Conservation (phyloP, 35 echinoderm and acorn worm genomes). For the Ophioderma brevispina region DNA sequence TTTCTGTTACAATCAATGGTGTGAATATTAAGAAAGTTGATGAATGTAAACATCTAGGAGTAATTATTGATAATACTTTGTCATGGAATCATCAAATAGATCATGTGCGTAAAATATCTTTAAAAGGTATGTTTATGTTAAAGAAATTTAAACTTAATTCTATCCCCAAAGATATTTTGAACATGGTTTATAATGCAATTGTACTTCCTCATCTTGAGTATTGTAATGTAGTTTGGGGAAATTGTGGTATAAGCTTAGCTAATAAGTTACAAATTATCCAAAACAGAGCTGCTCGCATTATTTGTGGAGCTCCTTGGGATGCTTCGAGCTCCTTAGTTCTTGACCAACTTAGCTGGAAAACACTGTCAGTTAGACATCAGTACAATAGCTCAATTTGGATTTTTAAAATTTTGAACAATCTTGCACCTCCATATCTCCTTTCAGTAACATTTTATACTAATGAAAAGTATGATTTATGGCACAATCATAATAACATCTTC, state of each 20-base stretch:
- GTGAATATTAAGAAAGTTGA: neutral
- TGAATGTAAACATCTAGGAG: neutral
- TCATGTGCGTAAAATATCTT: neutral
- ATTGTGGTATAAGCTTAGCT: neutral
- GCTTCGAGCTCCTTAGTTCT: neutral
- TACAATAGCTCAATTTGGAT: neutral
- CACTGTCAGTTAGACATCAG: neutral
- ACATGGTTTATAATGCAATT: neutral
- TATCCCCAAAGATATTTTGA: neutral
- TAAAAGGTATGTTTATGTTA: constrained; percentile 3
- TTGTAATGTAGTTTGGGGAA: neutral
- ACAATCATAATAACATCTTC: too few species aligned
- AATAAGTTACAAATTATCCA: neutral
- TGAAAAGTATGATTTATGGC: too few species aligned
- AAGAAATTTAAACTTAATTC: neutral
- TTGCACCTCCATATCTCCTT: too few species aligned
- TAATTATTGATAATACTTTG: neutral
- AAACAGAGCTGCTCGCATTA: neutral
- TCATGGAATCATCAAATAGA: neutral
- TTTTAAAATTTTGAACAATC: neutral
- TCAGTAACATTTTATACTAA: too few species aligned
- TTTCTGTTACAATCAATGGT: neutral
- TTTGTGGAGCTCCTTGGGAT: neutral
- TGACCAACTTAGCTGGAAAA: neutral
- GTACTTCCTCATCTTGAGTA: neutral